Conservation (phyloP, 2,888 invertebrate species). For the Halocaridina rubra region DNA sequence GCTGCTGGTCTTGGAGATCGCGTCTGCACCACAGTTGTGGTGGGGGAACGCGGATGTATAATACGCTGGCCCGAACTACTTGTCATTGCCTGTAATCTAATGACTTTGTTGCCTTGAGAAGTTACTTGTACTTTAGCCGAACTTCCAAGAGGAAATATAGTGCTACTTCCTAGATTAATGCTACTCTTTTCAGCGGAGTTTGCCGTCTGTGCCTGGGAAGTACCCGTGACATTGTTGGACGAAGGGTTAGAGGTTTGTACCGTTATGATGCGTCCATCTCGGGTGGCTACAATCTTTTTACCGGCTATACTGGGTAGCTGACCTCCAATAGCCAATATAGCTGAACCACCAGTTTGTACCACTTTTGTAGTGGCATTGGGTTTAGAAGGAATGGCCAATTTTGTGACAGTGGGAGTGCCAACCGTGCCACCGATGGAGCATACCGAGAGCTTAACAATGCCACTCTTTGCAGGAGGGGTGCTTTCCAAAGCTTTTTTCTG, state of each 20-base stretch:
- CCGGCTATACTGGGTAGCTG: conserved; percentile 42
- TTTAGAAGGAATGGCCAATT: conserved; percentile 20
- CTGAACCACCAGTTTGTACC: conserved; percentile 43
- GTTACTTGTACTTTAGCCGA: conserved; percentile 44
- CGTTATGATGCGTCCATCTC: conserved; percentile 60
- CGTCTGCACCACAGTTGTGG: conserved; percentile 19
- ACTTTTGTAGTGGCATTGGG: conserved; percentile 38
- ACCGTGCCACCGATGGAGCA: conserved; percentile 32
- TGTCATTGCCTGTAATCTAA: conserved; percentile 50
- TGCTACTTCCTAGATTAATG: conserved; percentile 44
- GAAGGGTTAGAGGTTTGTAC: conserved; percentile 48
- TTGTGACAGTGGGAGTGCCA: conserved; percentile 1
- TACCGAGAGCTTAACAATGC: conserved; percentile 43
- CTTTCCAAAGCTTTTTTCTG: conserved; percentile 77
- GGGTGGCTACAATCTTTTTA: conserved; percentile 57
- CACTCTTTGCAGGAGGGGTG: conserved; percentile 25
- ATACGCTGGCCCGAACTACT: conserved; percentile 34
- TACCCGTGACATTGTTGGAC: not conserved
- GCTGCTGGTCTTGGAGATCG: conserved; percentile 63
- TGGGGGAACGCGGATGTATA: conserved; percentile 53
- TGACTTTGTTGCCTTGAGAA: conserved; percentile 55
- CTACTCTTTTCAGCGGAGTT: not conserved
- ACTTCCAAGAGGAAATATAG: conserved; percentile 52
- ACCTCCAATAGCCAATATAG: conserved; percentile 49
- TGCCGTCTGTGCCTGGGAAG: not conserved